Evolutionary conservation across 1,140 invertebrate species (phyloP).

Genomic region (Phenacoccus solenopsis): DNA sequence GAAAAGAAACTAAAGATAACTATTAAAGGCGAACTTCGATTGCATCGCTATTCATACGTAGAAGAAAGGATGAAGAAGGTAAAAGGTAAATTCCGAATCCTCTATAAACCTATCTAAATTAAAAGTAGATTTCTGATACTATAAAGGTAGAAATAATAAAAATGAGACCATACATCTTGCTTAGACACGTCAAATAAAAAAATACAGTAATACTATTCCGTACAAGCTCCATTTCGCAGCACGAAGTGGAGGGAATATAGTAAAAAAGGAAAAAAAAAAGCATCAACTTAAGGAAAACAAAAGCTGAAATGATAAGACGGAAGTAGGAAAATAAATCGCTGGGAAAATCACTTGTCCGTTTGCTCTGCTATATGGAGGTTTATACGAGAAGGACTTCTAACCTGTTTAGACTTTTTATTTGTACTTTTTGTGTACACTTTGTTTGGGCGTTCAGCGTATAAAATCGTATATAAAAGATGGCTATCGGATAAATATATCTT

Average conservation of each 20-base stretch:
- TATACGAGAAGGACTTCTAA: slow-evolving; percentile 4
- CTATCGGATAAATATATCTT: slow-evolving; percentile 11
- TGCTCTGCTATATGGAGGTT: too few relatives aligned
- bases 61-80: too few relatives aligned
- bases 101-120: slow-evolving; percentile 8
- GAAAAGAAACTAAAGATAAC: too few relatives aligned
- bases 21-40: too few relatives aligned
- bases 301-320: slow-evolving; percentile 6
- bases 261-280: neutral
- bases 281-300: neutral
- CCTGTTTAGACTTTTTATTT: neutral
- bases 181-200: slow-evolving; percentile 14
- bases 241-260: neutral
- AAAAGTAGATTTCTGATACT: slow-evolving; percentile 10
- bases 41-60: too few relatives aligned
- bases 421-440: neutral
- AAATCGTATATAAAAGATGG: neutral
- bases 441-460: neutral
- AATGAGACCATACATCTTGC: neutral
- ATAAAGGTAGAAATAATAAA: slow-evolving; percentile 14
- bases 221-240: neutral
- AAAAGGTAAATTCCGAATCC: neutral
- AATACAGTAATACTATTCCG: neutral
- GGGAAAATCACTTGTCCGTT: slow-evolving; percentile 15
- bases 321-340: slow-evolving; percentile 12